Evolutionary conservation across 2,888 invertebrate species (phyloP).

Genomic region (Orthosia incerta): DNA sequence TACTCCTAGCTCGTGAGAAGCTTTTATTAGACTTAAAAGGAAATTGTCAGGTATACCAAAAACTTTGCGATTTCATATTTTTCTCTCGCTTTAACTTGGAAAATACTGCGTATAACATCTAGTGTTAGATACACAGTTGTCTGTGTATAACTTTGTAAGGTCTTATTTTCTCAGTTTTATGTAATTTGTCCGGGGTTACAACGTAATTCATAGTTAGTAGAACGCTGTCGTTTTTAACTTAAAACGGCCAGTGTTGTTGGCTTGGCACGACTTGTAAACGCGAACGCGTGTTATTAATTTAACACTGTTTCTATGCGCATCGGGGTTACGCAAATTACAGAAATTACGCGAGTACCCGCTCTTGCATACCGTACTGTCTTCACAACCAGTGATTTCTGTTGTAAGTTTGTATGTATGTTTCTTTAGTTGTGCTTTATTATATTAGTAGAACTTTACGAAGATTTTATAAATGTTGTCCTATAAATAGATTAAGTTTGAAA

Average conservation of each 20-base stretch:
- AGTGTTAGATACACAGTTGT: neutral
- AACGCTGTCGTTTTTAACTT: conserved; percentile 42
- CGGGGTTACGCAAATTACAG: conserved; percentile 55
- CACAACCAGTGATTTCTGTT: conserved; percentile 12
- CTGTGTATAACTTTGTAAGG: neutral
- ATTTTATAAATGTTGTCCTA: neutral
- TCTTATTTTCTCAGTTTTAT: neutral
- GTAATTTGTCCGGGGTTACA: neutral
- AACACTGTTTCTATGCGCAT: conserved; percentile 69
- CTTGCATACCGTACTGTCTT: conserved; percentile 21
- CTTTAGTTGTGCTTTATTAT: conserved; percentile 1
- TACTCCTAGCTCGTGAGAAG: neutral
- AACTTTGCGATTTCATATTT: conserved; percentile 7
- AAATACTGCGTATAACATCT: neutral
- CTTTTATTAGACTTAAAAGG: neutral
- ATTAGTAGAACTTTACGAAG: neutral
- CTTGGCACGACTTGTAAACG: conserved; percentile 59
- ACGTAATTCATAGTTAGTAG: neutral
- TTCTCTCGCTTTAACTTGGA: neutral
- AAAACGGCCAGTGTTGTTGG: conserved; percentile 34
- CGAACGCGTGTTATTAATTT: conserved; percentile 70
- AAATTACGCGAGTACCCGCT: conserved; percentile 47
- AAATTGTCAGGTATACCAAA: neutral
- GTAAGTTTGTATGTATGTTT: conserved; percentile 14
- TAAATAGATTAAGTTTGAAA: neutral